These are phyloP conservation scores for Xestia rhomboidea DNA, from an alignment of 2,888 invertebrate species.

Conservation along the genomic window DNA sequence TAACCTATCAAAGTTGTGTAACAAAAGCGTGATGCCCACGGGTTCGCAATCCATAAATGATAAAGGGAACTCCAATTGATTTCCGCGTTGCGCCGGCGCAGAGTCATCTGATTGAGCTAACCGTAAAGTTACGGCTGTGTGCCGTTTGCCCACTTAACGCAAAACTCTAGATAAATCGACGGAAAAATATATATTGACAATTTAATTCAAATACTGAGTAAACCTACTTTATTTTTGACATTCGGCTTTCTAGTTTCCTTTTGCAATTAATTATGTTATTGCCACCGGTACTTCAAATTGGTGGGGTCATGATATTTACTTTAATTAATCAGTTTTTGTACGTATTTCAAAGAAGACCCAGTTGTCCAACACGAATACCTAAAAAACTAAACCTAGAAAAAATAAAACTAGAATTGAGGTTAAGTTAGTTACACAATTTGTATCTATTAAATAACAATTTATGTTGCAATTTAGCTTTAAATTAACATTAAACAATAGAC, in stretches of 20 bases:
- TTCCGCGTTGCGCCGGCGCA: slow-evolving; percentile 80
- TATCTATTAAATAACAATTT: slow-evolving; percentile 40
- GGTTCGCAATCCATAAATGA: slow-evolving; percentile 75
- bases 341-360: slow-evolving; percentile 27
- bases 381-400: slow-evolving; percentile 19
- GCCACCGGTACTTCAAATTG: slow-evolving; percentile 8
- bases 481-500: slow-evolving; percentile 56
- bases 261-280: slow-evolving; percentile 37
- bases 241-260: slow-evolving; percentile 28
- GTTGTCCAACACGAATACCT: slow-evolving; percentile 30
- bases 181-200: slow-evolving; percentile 41
- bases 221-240: slow-evolving; percentile 13
- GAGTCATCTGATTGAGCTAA: slow-evolving; percentile 81
- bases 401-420: slow-evolving; percentile 30
- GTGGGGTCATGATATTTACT: slow-evolving; percentile 13
- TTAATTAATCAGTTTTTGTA: slow-evolving; percentile 3
- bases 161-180: slow-evolving; percentile 36
- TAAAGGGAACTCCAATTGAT: slow-evolving; percentile 83
- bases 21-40: slow-evolving; percentile 78
- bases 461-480: slow-evolving; percentile 46
- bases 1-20: slow-evolving; percentile 43
- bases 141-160: slow-evolving; percentile 58
- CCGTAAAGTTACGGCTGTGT: slow-evolving; percentile 77
- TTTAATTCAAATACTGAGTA: slow-evolving; percentile 36
- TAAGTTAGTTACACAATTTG: slow-evolving; percentile 28